Base-by-base conservation (phyloP, 2,797 vertebrate species). In the Heterohyrax brucei region DNA sequence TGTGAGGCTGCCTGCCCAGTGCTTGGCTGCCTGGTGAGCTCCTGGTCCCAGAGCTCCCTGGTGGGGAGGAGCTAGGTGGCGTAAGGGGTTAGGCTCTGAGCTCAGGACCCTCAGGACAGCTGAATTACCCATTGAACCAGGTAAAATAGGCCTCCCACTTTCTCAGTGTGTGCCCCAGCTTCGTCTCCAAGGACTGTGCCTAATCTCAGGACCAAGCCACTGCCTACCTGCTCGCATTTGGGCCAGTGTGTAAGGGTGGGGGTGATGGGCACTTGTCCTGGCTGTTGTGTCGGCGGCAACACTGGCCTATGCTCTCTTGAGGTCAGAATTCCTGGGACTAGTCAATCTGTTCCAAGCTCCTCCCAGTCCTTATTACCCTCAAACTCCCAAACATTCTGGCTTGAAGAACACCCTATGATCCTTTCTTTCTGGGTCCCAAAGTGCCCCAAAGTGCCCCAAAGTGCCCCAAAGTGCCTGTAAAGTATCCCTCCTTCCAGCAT, bases 231-330 rank as follows among this genome's bases (percentile, higher is more conserved):
- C 77, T 61, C 9, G 7, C 16, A 1, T 46, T 9, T 18, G 66
- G 5, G 3, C 33, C 26, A 22, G 10, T 13, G 12, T 0, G 0
- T 13, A 5, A 3, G 24, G 4, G 21, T 2, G 1, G 1, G 66
- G 33, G 10, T 12, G 5, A 13, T 44, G 48, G 75, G 10, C 30
- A 10, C 56, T 66, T 75, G 77, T 21, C 26, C 22, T 30, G 87
- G 44, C 53, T 28, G 33, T 26, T 33, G 70, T 8, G 39, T 14
- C 22, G 26, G 64, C 30, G 18, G 39, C n/a, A 1, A 1, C 0
- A 0, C 2, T 18, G 66, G 68, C 70, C 19, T 19, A 10, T 22
- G 18, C 12, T 7, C 14, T 59, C 76, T n/a, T n/a, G 46, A 28
- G 64, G n/a, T 10, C 44, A 53, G 19, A 59, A 10, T 19, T 26